Evolutionary conservation across 64 coral and sea anemone species (phyloP).

Genomic region (Trachythela sp.): DNA sequence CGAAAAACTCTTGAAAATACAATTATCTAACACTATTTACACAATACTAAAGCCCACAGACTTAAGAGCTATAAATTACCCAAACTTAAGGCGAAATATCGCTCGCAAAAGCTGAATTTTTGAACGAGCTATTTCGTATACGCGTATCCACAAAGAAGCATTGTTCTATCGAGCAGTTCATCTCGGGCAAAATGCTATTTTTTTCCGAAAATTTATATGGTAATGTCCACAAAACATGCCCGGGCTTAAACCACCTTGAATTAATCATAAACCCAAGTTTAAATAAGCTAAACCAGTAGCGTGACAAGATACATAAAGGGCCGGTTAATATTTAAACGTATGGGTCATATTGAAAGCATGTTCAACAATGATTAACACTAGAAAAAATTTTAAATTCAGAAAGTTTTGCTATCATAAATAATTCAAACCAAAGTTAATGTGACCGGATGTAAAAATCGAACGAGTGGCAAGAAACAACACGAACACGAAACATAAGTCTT

Average conservation of each 20-base stretch:
- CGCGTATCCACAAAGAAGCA: background rate
- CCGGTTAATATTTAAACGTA: conserved; percentile 26
- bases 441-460: background rate
- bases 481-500: background rate
- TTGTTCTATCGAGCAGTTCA: background rate
- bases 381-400: conserved; percentile 21
- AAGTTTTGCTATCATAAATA: conserved; percentile 23
- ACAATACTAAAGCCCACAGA: background rate
- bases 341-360: background rate
- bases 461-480: background rate
- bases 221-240: background rate
- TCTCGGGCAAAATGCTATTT: background rate
- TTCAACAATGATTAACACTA: conserved; percentile 8
- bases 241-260: background rate
- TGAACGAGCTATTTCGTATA: background rate
- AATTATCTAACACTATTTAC: background rate
- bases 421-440: conserved; percentile 25
- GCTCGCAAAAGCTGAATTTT: background rate
- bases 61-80: background rate
- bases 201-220: background rate
- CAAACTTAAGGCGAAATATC: background rate
- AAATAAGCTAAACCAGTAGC: background rate
- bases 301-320: background rate
- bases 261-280: conserved; percentile 25
- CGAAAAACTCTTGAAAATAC: background rate